phyloP scores from a whole-genome alignment of 2,797 vertebrate species.

The Enteromius thamalakanensis region DNA sequence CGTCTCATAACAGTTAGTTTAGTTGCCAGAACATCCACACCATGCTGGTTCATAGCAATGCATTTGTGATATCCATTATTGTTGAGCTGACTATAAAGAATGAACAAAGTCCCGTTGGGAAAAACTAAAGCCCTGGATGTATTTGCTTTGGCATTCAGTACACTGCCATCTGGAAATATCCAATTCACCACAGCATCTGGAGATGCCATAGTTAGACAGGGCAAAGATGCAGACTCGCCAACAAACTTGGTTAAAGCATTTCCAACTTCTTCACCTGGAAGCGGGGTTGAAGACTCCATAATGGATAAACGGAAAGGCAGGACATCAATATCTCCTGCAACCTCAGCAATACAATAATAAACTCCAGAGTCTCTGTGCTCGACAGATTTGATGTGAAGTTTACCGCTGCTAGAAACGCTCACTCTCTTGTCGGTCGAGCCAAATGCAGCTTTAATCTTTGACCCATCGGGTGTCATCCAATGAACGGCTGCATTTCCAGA shows the following conservation, averaged over 20 bases:
- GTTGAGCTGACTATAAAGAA: slow-evolving; percentile 74
- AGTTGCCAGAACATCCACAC: slow-evolving; percentile 79
- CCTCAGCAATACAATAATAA: slow-evolving; percentile 84
- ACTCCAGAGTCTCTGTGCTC: slow-evolving; percentile 80
- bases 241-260: slow-evolving; percentile 71
- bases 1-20: slow-evolving; percentile 77
- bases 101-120: slow-evolving; percentile 81
- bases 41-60: slow-evolving; percentile 84
- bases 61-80: slow-evolving; percentile 89
- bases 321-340: slow-evolving; percentile 77
- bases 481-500: slow-evolving; percentile 78
- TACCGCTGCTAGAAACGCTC: slow-evolving; percentile 72
- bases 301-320: slow-evolving; percentile 79
- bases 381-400: slow-evolving; percentile 74
- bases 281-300: slow-evolving; percentile 72
- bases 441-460: slow-evolving; percentile 72
- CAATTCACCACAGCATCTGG: slow-evolving; percentile 84
- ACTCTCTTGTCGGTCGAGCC: slow-evolving; percentile 71
- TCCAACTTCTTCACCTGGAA: slow-evolving; percentile 67
- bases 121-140: slow-evolving; percentile 72
- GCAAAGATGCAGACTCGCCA: slow-evolving; percentile 79
- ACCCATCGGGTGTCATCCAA: slow-evolving; percentile 89
- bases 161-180: slow-evolving; percentile 83
- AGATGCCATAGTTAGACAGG: slow-evolving; percentile 77
- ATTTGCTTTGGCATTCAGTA: slow-evolving; percentile 71